phyloP scores from a whole-genome alignment of 1,140 invertebrate genomes.

The Drosophila virilis region DNA sequence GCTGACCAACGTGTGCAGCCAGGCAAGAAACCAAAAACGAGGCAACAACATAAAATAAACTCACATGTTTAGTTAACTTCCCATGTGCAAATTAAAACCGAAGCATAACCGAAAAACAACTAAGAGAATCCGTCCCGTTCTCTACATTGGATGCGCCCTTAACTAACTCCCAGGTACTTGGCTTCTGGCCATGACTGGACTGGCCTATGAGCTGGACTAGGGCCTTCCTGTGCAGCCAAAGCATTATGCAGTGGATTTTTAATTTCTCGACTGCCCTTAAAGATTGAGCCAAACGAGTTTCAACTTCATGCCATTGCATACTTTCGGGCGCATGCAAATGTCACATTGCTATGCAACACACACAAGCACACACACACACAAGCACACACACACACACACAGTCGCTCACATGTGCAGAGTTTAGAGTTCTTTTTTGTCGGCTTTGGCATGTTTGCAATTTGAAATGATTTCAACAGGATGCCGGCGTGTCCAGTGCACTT shows the following conservation, averaged over 20 bases:
- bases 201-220: slow-evolving; percentile 3
- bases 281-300: slow-evolving; percentile 40
- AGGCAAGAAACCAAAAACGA: slow-evolving; percentile 48
- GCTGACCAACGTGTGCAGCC: slow-evolving; percentile 38
- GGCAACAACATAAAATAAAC: slow-evolving; percentile 72
- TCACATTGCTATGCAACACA: slow-evolving; percentile 63
- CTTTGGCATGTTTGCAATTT: slow-evolving; percentile 63
- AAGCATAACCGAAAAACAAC: slow-evolving; percentile 71
- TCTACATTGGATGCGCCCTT: not conserved
- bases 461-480: slow-evolving; percentile 76
- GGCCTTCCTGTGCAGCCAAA: slow-evolving; percentile 34
- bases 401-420: slow-evolving; percentile 21
- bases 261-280: slow-evolving; percentile 49
- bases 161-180: not conserved
- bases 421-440: slow-evolving; percentile 13
- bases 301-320: slow-evolving; percentile 58
- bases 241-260: slow-evolving; percentile 45
- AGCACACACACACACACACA: slow-evolving; percentile 4
- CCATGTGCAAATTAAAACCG: slow-evolving; percentile 73
- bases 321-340: slow-evolving; percentile 75
- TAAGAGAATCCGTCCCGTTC: not conserved
- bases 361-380: slow-evolving; percentile 11
- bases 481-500: slow-evolving; percentile 70
- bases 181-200: slow-evolving; percentile 21
- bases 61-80: slow-evolving; percentile 74